Conservation (phyloP, 2,888 invertebrate species). For the Oscheius sp. region DNA sequence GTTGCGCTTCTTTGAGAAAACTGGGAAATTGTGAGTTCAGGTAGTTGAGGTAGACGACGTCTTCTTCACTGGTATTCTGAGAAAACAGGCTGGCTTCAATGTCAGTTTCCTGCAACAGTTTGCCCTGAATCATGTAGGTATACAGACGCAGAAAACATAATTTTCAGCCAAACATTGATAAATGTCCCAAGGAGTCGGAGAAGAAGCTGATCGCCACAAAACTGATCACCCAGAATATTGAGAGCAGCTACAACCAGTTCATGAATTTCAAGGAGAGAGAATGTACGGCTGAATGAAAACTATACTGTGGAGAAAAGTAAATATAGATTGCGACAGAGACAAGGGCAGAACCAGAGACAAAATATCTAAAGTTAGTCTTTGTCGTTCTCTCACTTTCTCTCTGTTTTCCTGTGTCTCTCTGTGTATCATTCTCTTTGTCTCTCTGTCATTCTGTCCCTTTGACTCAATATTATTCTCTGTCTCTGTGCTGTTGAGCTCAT, state of each 20-base stretch:
- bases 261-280: slow-evolving; percentile 19
- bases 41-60: slow-evolving; percentile 17
- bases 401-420: no score
- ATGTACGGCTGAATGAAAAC: neutral
- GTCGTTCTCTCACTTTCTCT: no score
- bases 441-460: no score
- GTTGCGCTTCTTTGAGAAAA: neutral
- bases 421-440: no score
- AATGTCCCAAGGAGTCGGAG: slow-evolving; percentile 10
- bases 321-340: no score
- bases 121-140: neutral
- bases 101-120: neutral
- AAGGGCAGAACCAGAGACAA: no score
- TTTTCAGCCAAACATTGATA: neutral
- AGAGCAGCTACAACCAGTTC: neutral
- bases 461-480: no score
- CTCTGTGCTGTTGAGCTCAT: no score
- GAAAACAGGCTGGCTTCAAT: neutral
- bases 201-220: neutral
- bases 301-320: no score
- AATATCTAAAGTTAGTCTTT: no score
- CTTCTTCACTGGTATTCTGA: slow-evolving; percentile 6
- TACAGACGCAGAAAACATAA: no score
- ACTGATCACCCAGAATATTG: neutral
- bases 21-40: neutral